phyloP scores from a whole-genome alignment of 2,797 vertebrate genomes.

The Micrastur ruficollis region DNA sequence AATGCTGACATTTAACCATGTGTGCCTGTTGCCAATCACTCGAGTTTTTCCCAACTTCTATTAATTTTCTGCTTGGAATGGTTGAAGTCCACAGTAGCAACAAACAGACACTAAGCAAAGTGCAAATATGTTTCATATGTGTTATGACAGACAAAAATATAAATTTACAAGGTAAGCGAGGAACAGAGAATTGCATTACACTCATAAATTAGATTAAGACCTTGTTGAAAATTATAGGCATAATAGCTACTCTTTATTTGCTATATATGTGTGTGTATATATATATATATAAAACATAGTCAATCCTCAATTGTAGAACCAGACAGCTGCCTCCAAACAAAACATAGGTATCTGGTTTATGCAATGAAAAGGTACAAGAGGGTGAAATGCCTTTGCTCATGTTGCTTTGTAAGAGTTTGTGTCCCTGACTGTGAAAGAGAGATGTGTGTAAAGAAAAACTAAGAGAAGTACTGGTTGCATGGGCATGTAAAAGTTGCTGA shows the following conservation, averaged over 20 bases:
- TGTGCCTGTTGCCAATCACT: constrained; percentile 6
- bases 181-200: neutral
- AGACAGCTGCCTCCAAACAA: neutral
- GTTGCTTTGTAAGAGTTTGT: neutral
- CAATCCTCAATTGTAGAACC: neutral
- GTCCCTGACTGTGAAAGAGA: neutral
- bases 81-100: neutral
- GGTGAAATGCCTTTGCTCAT: neutral
- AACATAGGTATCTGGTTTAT: neutral
- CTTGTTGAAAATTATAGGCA: neutral
- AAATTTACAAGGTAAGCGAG: neutral
- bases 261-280: too few relatives aligned
- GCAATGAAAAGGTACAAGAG: neutral
- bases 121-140: neutral
- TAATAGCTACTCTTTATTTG: neutral
- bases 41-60: constrained; percentile 9
- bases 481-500: neutral
- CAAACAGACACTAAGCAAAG: neutral
- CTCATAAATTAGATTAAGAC: neutral
- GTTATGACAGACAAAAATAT: neutral
- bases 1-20: constrained; percentile 48
- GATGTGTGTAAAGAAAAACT: neutral
- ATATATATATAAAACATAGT: neutral
- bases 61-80: neutral
- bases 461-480: neutral